Conservation (phyloP, 2,888 invertebrate species). For the Schizaphis graminum region DNA sequence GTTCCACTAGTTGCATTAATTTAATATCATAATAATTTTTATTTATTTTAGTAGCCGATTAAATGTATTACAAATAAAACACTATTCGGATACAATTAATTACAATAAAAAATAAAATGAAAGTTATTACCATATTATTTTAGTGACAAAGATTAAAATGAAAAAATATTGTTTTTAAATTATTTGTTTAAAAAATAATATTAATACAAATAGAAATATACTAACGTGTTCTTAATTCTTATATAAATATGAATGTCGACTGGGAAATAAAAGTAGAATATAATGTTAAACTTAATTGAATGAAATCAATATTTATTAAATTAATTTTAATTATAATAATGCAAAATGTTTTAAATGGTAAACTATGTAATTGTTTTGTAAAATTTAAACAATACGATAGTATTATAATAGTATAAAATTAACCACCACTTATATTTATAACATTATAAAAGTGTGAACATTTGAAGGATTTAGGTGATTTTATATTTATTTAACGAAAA, state of each 20-base stretch:
- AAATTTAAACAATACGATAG: not conserved
- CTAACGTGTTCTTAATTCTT: not conserved
- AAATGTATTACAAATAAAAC: not conserved
- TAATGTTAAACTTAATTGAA: not conserved
- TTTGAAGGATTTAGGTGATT: too few species aligned
- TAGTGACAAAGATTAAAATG: not conserved
- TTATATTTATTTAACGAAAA: too few species aligned
- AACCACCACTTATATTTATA: too few species aligned
- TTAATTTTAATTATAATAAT: not conserved
- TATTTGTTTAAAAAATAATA: not conserved
- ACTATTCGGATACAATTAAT: not conserved
- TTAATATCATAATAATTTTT: not conserved
- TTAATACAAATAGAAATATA: too few species aligned
- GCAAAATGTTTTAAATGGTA: not conserved
- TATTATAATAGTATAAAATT: too few species aligned
- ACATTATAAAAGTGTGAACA: too few species aligned
- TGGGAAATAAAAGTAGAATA: not conserved
- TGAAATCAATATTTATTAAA: not conserved
- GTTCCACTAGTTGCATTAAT: not conserved
- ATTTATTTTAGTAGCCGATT: not conserved
- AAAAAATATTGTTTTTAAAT: not conserved
- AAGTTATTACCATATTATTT: not conserved
- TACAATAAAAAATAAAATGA: not conserved
- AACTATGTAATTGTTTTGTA: not conserved
- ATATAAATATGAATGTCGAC: not conserved